These are phyloP conservation scores for Eupithecia dodoneata DNA, from an alignment of 2,888 invertebrate species.

Conservation along the genomic window DNA sequence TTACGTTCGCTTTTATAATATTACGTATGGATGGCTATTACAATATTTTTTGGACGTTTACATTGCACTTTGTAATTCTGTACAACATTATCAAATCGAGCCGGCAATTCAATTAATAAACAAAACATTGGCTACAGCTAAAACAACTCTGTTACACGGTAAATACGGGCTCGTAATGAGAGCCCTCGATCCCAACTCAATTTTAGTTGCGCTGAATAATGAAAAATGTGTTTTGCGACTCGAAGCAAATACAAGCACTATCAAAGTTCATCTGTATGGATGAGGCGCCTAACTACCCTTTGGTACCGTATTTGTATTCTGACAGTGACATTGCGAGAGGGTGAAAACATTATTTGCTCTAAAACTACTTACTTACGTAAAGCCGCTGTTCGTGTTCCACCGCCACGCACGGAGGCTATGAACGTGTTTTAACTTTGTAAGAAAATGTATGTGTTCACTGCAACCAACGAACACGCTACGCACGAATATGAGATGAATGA, in stretches of 20 bases:
- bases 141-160: slow-evolving; percentile 2
- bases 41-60: background rate
- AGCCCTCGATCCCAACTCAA: slow-evolving; percentile 25
- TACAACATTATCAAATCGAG: background rate
- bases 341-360: slow-evolving; percentile 8
- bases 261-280: slow-evolving; percentile 21
- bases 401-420: no score
- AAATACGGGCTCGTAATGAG: slow-evolving; percentile 20
- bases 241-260: slow-evolving; percentile 2
- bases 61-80: background rate
- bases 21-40: background rate
- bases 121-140: background rate
- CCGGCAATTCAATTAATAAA: background rate
- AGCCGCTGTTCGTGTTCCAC: no score
- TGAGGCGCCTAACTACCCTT: slow-evolving; percentile 11
- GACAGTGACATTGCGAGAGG: slow-evolving; percentile 15
- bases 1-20: no score
- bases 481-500: no score
- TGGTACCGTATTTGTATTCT: slow-evolving; percentile 16
- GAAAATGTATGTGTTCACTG: no score
- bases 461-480: no score
- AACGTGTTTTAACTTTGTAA: no score
- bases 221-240: slow-evolving; percentile 21
- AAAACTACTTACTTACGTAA: slow-evolving; percentile 13
- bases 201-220: slow-evolving; percentile 28